Evolutionary conservation across 2,113 vertebrate genomes (phyloP).

Genomic region (Psilopogon haemacephalus): DNA sequence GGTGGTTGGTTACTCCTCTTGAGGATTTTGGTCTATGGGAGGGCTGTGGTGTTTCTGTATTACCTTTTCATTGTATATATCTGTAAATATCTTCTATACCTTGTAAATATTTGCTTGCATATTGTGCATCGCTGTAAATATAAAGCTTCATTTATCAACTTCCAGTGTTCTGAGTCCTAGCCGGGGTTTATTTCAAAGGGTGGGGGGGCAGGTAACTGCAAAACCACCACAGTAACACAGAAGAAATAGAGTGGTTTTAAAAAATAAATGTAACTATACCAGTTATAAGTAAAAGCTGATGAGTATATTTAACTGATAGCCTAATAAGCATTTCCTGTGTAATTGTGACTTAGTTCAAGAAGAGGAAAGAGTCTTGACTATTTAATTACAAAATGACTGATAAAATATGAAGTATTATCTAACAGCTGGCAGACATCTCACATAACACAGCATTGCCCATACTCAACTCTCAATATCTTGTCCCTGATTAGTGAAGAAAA

Average conservation of each 20-base stretch:
- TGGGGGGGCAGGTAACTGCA: too few species aligned
- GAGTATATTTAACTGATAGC: background rate
- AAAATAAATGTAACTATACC: background rate
- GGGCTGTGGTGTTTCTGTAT: too few species aligned
- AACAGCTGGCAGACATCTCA: accelerated
- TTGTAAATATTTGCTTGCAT: too few species aligned
- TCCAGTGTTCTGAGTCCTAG: too few species aligned
- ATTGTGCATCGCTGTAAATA: too few species aligned
- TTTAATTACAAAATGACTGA: background rate
- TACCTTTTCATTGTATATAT: too few species aligned
- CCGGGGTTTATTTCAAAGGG: too few species aligned
- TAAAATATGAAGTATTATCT: background rate
- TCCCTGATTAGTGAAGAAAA: background rate
- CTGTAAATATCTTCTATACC: too few species aligned
- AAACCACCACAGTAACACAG: too few species aligned
- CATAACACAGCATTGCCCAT: background rate
- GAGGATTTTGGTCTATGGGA: too few species aligned
- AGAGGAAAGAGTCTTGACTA: background rate
- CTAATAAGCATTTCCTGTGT: background rate
- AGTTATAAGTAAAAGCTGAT: background rate
- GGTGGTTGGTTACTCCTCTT: too few species aligned
- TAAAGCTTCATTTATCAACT: too few species aligned
- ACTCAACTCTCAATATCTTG: background rate
- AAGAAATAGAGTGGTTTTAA: background rate
- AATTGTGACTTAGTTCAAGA: background rate